Conservation (phyloP, 2,113 vertebrate species). For the Protobothrops mucrosquamatus region DNA sequence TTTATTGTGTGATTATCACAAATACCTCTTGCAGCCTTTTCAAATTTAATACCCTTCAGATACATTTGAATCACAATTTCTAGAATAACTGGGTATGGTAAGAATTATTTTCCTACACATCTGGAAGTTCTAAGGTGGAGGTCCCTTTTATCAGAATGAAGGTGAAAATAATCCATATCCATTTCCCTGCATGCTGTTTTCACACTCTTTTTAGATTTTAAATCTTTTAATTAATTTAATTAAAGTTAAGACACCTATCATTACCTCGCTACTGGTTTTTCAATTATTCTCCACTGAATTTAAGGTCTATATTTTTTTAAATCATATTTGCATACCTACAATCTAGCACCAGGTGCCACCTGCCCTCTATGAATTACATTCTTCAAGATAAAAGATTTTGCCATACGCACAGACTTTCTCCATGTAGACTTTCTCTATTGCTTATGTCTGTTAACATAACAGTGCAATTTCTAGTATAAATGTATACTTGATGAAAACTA, state of each 20-base stretch:
- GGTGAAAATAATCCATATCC: background rate
- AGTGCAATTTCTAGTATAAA: background rate
- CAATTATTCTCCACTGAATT: background rate
- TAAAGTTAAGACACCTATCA: background rate
- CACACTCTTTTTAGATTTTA: background rate
- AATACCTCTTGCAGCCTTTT: background rate
- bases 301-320: background rate
- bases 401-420: background rate
- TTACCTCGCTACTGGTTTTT: background rate
- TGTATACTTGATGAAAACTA: background rate
- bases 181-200: background rate
- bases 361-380: background rate
- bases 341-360: background rate
- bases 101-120: background rate
- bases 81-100: background rate
- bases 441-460: background rate
- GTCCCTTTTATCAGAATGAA: background rate
- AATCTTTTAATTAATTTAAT: background rate
- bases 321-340: background rate
- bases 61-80: background rate
- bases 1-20: background rate
- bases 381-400: background rate
- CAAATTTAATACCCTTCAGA: background rate
- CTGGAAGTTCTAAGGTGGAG: background rate
- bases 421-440: background rate